Conservation (phyloP, 2,113 vertebrate species). For the Nansenia antarctica region DNA sequence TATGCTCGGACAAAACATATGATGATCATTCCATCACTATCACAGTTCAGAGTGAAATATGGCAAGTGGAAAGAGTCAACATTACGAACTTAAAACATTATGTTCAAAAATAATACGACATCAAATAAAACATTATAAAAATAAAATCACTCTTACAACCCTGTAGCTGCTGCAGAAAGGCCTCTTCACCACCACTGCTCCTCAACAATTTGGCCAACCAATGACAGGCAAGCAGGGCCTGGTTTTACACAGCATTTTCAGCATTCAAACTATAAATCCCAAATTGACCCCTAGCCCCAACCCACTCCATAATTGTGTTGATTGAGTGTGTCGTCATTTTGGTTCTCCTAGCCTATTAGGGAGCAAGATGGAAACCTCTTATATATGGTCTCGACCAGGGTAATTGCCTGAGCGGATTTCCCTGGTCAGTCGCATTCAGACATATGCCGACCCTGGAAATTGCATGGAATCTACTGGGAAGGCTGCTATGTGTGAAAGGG, state of each 20-base stretch:
- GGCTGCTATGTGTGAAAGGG: no score
- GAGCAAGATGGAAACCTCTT: no score
- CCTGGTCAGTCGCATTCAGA: no score
- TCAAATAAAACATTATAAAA: slow-evolving; percentile 63
- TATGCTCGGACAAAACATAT: slow-evolving; percentile 55
- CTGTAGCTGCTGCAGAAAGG: slow-evolving; percentile 45
- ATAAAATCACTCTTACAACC: slow-evolving; percentile 68
- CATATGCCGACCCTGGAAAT: no score
- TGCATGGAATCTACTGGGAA: no score
- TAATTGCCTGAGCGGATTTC: no score
- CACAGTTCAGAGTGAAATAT: slow-evolving; percentile 48
- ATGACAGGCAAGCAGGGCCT: slow-evolving; percentile 23
- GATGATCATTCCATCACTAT: slow-evolving; percentile 56
- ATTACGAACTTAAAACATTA: slow-evolving; percentile 50
- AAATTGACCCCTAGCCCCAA: no score
- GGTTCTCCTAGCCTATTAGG: no score
- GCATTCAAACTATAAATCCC: slow-evolving; percentile 2
- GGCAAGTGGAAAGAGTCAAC: slow-evolving; percentile 50
- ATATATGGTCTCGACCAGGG: no score
- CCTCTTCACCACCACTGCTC: slow-evolving; percentile 6
- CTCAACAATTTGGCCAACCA: slow-evolving; percentile 28
- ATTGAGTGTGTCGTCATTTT: no score
- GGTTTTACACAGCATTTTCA: slow-evolving; percentile 35
- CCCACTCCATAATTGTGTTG: no score
- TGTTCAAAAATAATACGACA: slow-evolving; percentile 63